phyloP scores from a whole-genome alignment of 2,113 vertebrate species.

The Turnix velox region DNA sequence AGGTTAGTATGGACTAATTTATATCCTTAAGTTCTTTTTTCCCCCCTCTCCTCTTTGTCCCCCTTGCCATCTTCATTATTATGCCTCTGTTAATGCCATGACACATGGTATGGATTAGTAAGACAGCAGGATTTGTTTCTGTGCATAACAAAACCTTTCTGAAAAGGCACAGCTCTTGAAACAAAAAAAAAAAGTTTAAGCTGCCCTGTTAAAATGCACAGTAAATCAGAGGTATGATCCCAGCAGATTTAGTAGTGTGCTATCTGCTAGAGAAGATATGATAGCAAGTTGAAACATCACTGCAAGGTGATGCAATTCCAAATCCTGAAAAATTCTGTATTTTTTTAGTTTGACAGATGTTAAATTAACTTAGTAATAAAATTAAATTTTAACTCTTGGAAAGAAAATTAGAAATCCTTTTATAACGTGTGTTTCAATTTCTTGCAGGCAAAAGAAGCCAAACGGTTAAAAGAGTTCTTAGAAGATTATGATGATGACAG shows the following conservation, averaged over 20 bases:
- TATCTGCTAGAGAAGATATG: neutral
- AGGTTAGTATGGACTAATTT: neutral
- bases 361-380: neutral
- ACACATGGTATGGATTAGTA: neutral
- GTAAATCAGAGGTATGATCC: neutral
- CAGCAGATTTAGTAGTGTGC: neutral
- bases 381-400: neutral
- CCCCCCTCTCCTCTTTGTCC: neutral
- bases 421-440: neutral
- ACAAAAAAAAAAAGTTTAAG: neutral
- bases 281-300: neutral
- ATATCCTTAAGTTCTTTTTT: neutral
- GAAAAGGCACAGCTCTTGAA: neutral
- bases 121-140: neutral
- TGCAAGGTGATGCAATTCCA: neutral
- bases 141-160: neutral
- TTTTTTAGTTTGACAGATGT: neutral
- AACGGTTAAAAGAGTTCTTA: constrained; percentile 95
- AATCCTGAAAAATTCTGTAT: neutral
- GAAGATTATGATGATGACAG: constrained; percentile 98
- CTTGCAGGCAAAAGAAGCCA: constrained; percentile 92
- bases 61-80: fast-evolving
- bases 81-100: neutral
- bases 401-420: neutral
- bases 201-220: neutral